phyloP scores from a whole-genome alignment of 2,888 invertebrate species.

The Bombylius discolor region DNA sequence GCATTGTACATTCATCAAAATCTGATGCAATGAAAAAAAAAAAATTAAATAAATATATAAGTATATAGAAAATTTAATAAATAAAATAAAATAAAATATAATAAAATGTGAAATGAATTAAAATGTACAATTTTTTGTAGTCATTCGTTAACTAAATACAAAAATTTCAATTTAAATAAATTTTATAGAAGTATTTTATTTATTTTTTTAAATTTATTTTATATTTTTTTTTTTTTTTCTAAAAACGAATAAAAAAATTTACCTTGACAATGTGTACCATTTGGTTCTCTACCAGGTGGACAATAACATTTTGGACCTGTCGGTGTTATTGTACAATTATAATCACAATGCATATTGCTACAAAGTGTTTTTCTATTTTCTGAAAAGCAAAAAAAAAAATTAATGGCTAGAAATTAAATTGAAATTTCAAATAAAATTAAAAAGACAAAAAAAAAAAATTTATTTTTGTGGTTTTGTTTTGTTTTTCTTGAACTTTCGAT shows the following conservation, averaged over 20 bases:
- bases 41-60: neutral
- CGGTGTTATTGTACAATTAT: constrained; percentile 57
- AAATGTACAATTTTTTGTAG: no score
- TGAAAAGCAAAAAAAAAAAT: neutral
- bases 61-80: neutral
- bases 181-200: no score
- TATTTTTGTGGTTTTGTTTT: neutral
- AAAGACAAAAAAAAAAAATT: neutral
- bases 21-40: constrained; percentile 38
- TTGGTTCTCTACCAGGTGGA: constrained; percentile 46
- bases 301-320: constrained; percentile 65
- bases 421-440: no score
- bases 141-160: no score
- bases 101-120: neutral
- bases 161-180: no score
- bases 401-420: no score
- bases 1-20: constrained; percentile 61
- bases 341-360: constrained; percentile 43
- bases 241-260: constrained; percentile 4
- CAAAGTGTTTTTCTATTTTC: constrained; percentile 35
- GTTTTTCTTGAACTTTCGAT: no score
- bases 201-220: no score
- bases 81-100: neutral
- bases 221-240: neutral
- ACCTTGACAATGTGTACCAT: constrained; percentile 48